Conservation (phyloP, 92 coral and sea anemone genomes). For the Epizoanthus ramosus region DNA sequence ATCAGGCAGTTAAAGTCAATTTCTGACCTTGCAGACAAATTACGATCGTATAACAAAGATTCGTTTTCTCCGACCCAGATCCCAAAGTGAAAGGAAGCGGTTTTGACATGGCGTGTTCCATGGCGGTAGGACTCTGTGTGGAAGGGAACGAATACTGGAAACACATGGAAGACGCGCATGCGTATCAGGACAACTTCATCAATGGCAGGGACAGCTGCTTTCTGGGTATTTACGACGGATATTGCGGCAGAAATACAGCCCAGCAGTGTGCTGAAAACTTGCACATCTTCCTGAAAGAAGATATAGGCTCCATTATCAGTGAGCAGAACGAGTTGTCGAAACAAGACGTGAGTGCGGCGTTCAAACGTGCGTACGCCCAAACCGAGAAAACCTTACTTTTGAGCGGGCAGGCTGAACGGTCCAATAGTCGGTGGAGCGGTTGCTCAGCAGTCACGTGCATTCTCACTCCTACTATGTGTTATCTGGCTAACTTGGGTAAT, state of each 20-base stretch:
- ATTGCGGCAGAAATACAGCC: constrained; percentile 84
- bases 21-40: background rate
- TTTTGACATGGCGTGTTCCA: constrained; percentile 56
- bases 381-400: constrained; percentile 70
- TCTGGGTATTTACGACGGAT: constrained; percentile 90
- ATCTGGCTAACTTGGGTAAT: constrained; percentile 85
- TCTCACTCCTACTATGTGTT: constrained; percentile 72
- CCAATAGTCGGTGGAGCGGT: constrained; percentile 92
- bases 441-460: constrained; percentile 98
- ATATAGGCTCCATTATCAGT: constrained; percentile 53
- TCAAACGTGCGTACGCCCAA: constrained; percentile 67
- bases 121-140: constrained; percentile 81
- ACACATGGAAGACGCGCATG: constrained; percentile 74
- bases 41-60: background rate
- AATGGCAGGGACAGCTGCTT: constrained; percentile 62
- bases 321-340: constrained; percentile 42
- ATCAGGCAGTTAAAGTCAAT: too few species aligned
- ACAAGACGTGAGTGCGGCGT: constrained; percentile 59
- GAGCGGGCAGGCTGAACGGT: constrained; percentile 71
- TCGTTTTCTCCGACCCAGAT: constrained; percentile 46
- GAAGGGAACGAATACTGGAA: constrained; percentile 82
- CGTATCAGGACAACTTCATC: constrained; percentile 73
- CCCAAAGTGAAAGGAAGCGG: constrained; percentile 58
- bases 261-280: constrained; percentile 78
- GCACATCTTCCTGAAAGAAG: constrained; percentile 68